Base-by-base conservation (phyloP, 2,797 vertebrate genomes). In the Ambastaia sidthimunki region DNA sequence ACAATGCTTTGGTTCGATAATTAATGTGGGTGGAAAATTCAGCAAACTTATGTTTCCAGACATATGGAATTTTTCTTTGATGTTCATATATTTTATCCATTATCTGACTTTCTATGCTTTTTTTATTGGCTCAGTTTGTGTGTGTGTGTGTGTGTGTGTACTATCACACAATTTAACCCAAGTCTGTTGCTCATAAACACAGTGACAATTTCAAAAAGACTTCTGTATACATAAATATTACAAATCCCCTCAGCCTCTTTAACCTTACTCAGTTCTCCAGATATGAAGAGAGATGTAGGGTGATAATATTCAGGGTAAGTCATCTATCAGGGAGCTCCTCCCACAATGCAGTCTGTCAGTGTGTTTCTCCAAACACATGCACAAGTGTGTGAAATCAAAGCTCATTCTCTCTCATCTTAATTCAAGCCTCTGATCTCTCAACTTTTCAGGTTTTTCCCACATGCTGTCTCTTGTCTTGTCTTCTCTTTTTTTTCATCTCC, bases 301-400 rank as follows among this genome's bases (percentile, higher is more conserved):
- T 41, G 41, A 69, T 34, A 59, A 75, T 44, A 55, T 55, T 80
- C 71, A 21, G 59, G 48, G 52, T 71, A 59, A 71, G 48, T 71
- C 55, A 55, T 59, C 28, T 83, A 48, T 82, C 69, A 76, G 73
- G 68, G 55, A 60, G 21, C 28, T 82, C 75, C 59, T 82, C 66
- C 71, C 63, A 73, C 79, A 69, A 34, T 44, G 41, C 41, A 11
- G 9, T 41, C 37, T 41, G 37, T 44, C 41, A 44, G 9, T 2
- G 6, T 60, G 81, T 80, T 81, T 84, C 82, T 85, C 83, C 74
- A 82, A 82, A 84, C 71, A 75, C 59, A 71, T 55, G 52, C 77
- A 78, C 76, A 76, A 34, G 18, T 67, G 72, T 60, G n/a, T 80
- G 69, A 84, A 84, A 85, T 87, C 78, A 84, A 85, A 85, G 82